Evolutionary conservation across 2,113 vertebrate genomes (phyloP).

Genomic region (Probosciger aterrimus): DNA sequence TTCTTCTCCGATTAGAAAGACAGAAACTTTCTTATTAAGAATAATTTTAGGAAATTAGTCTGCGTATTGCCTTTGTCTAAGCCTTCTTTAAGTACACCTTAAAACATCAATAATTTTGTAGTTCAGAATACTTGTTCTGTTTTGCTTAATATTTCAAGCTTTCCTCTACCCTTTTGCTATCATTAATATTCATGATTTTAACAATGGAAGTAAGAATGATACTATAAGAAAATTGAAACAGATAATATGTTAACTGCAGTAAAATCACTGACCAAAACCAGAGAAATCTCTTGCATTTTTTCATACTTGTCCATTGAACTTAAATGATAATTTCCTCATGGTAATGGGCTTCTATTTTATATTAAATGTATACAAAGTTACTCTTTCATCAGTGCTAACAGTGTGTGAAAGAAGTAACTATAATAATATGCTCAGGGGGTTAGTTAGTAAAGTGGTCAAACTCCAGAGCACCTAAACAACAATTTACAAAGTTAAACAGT

Average conservation of each 20-base stretch:
- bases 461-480: neutral
- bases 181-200: neutral
- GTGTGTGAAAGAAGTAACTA: slow-evolving; percentile 15
- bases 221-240: neutral
- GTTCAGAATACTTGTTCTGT: neutral
- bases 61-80: neutral
- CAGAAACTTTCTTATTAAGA: neutral
- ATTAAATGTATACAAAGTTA: neutral
- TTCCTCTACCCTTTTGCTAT: neutral
- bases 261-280: neutral
- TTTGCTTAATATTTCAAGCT: neutral
- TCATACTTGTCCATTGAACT: neutral
- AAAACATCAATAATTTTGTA: neutral
- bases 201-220: neutral
- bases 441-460: neutral
- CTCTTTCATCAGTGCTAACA: neutral
- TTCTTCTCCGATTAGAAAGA: neutral
- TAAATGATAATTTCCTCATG: neutral
- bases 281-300: neutral
- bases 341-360: neutral
- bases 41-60: neutral
- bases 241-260: neutral
- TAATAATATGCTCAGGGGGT: neutral
- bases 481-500: slow-evolving; percentile 21
- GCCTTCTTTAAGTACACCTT: neutral